These are phyloP conservation scores for Dermatophagoides farinae DNA, from an alignment of 1,140 invertebrate genomes.

Conservation along the genomic window DNA sequence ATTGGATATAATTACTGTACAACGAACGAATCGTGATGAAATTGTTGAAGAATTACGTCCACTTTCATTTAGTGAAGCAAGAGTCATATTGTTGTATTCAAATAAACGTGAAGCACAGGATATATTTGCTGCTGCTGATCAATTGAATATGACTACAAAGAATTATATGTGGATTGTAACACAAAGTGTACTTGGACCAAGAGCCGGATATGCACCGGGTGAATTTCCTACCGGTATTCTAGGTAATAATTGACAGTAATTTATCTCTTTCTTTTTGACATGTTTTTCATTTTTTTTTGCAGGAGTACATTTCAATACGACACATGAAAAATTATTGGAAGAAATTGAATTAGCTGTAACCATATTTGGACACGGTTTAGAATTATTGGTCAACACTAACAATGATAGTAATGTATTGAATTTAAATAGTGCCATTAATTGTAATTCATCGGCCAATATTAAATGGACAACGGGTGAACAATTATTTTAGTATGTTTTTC, in stretches of 20 bases:
- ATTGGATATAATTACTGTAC: constrained; percentile 17
- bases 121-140: constrained; percentile 55
- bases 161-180: constrained; percentile 93
- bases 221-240: constrained; percentile 81
- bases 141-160: constrained; percentile 68
- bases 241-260: no score
- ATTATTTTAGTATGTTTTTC: constrained; percentile 35
- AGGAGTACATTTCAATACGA: constrained; percentile 80
- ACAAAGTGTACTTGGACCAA: constrained; percentile 65
- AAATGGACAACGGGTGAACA: constrained; percentile 52
- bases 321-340: constrained; percentile 48
- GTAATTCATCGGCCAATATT: constrained; percentile 44
- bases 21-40: constrained; percentile 12
- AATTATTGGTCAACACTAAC: constrained; percentile 40
- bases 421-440: constrained; percentile 48
- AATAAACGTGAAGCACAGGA: constrained; percentile 62
- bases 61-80: constrained; percentile 67
- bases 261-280: neutral
- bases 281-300: constrained; percentile 6
- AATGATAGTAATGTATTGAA: constrained; percentile 41
- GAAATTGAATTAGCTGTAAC: constrained; percentile 71
- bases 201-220: constrained; percentile 36
- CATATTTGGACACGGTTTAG: constrained; percentile 71
- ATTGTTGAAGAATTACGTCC: constrained; percentile 26
- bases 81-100: constrained; percentile 79